Base-by-base conservation (phyloP, 2,797 vertebrate species). In the Micromesistius poutassou region DNA sequence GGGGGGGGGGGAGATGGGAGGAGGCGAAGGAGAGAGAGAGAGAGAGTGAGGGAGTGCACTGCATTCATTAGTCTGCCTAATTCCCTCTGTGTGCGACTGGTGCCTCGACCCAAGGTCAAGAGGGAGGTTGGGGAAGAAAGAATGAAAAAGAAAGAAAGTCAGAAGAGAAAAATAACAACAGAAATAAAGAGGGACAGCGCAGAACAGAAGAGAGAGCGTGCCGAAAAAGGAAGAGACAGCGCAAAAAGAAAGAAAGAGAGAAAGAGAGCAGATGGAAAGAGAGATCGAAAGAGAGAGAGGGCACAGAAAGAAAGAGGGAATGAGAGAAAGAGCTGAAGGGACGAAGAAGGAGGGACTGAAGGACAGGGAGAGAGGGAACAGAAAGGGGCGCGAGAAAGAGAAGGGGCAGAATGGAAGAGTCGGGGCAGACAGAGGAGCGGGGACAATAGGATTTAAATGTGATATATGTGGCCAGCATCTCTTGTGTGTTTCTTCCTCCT, bases 51-150 rank as follows among this genome's bases (percentile, higher is more conserved):
- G 4, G 30, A 22, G 5, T 8, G 71, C 14, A 4, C 35, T 80
- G 70, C 70, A 82, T 86, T 82, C 71, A 76, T 74, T 73, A 35
- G 25, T 40, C 72, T 77, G 80, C 77, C 76, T 73, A 31, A 36
- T 36, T 73, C n/a, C 35, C 12, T 78, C 36, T 33, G n/a, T 38
- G 35, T 50, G 72, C 28, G 36, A 73, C 72, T 36, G 72, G 72
- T 73, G 72, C 33, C 31, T 36, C 16, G 46, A 62, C 78, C n/a
- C 38, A 22, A 71, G 35, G 35, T 74, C 35, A 68, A 77, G 50
- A 30, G 10, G 66, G 76, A 74, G 75, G 16, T 46, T 14, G 42
- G 42, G 14, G 40, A 25, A 16, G 68, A 30, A 73, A 33, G 70
- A 35, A n/a, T 25, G 31, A 46, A 28, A 22, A 28, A 28, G 0